Conservation (phyloP, 2,113 vertebrate species). For the Chrysochloris asiatica region DNA sequence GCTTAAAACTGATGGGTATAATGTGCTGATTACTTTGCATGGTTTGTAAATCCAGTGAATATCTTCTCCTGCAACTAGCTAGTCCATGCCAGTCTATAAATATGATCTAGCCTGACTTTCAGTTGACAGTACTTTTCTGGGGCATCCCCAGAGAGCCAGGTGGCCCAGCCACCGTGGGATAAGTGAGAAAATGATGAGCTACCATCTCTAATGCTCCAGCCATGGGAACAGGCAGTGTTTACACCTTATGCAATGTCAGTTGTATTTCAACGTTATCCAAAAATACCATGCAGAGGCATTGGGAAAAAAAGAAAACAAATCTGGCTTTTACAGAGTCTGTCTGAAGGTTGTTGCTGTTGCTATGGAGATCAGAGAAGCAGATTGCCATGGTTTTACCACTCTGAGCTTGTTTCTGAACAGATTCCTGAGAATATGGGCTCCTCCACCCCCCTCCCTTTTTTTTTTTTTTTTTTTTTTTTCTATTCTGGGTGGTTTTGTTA, state of each 20-base stretch:
- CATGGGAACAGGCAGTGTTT: slow-evolving; percentile 36
- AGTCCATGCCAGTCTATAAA: slow-evolving; percentile 24
- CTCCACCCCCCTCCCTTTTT: accelerated
- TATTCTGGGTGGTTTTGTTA: slow-evolving; percentile 64
- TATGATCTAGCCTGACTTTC: slow-evolving; percentile 10
- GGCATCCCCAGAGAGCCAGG: not conserved
- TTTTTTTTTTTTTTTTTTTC: too few relatives aligned
- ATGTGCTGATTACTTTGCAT: slow-evolving; percentile 1
- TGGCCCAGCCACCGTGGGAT: not conserved
- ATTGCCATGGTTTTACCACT: slow-evolving; percentile 53
- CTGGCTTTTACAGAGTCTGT: slow-evolving; percentile 38
- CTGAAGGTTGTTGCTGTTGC: slow-evolving; percentile 49
- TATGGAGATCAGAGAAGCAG: slow-evolving; percentile 68
- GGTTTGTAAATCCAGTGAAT: slow-evolving; percentile 31
- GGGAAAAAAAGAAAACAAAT: slow-evolving; percentile 61
- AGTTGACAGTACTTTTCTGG: not conserved
- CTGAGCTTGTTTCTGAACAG: slow-evolving; percentile 63
- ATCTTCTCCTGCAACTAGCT: not conserved
- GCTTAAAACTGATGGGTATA: slow-evolving; percentile 25
- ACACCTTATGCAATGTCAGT: not conserved
- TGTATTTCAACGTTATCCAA: slow-evolving; percentile 38
- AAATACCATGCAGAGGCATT: slow-evolving; percentile 53
- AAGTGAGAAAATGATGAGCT: slow-evolving; percentile 27
- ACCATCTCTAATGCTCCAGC: not conserved
- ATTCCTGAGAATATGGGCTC: slow-evolving; percentile 45